These are phyloP conservation scores for Allolobophora icterica DNA, from an alignment of 2,888 invertebrate genomes.

Conservation along the genomic window DNA sequence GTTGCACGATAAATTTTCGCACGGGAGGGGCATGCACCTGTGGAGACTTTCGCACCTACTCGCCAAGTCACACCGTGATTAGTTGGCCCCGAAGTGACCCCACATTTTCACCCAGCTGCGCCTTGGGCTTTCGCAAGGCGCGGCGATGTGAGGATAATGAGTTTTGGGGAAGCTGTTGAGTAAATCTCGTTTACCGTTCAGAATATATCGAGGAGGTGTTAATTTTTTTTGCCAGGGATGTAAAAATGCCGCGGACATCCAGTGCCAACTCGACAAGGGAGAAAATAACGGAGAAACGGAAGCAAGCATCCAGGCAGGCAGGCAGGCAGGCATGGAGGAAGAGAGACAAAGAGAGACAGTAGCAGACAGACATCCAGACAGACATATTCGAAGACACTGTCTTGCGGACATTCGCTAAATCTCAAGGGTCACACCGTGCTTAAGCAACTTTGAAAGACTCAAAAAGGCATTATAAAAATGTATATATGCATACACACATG, in stretches of 20 bases:
- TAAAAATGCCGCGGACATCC: not conserved
- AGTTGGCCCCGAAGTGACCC: not conserved
- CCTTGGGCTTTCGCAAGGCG: not conserved
- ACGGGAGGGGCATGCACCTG: not conserved
- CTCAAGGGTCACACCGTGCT: no score
- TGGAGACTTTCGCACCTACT: not conserved
- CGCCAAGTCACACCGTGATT: not conserved
- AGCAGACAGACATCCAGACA: not conserved
- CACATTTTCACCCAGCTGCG: not conserved
- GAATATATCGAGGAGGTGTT: not conserved
- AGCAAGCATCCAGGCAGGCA: not conserved
- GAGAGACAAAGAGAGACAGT: not conserved
- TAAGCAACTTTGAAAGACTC: no score
- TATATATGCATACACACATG: no score
- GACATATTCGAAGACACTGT: no score
- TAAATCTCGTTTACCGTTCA: not conserved
- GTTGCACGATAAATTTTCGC: not conserved
- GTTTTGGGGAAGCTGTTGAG: not conserved
- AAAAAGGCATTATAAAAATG: no score
- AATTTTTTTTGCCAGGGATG: conserved; percentile 1
- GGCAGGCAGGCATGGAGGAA: not conserved
- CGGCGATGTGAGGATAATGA: conserved; percentile 8
- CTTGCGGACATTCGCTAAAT: no score
- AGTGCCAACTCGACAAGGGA: not conserved
- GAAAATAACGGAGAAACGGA: not conserved